Base-by-base conservation (phyloP, 2,113 vertebrate genomes). In the Regulus satrapa region DNA sequence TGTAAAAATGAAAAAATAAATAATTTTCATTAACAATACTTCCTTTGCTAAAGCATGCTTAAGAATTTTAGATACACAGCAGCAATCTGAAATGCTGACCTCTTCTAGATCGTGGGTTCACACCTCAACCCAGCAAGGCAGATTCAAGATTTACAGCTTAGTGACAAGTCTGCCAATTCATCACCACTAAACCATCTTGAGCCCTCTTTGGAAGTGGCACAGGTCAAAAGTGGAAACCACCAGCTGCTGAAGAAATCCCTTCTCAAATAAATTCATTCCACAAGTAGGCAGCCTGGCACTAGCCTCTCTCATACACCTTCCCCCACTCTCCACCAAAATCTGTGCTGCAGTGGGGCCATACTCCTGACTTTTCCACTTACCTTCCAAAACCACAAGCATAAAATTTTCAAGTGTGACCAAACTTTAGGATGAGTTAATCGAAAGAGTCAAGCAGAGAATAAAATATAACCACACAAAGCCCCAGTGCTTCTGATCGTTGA, bases 151-250 rank as follows among this genome's bases (percentile, higher is more conserved):
- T 96, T 96, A 96, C 92, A 92, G 89, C 92, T 94, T 69, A 55
- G 85, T 91, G 95, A 96, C 93, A 96, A 95, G 67, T 79, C 92
- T 96, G 88, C 82, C 92, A 90, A 94, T 96, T 96, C 92, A 96
- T 96, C 92, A 95, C 89, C 59, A 55, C 87, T 95, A 92, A 96
- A 94, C 59, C 75, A 80, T 63, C 94, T 59, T 18, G 14, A 93
- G 78, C 36, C 67, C 88, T 88, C 55, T 82, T 18, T 96, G 88
- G 93, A 95, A 89, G 87, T 13, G 1, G 71, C 78, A 83, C 51
- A 71, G 89, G 93, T 91, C 93, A 92, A 78, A 82, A 91, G 89
- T 94, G 92, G 81, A 95, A 97, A 85, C 78, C 74, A 64, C 89
- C 85, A 92, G 85, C 84, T 94, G 92, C 81, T 79, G 91, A 82